A percentile compares a stretch with the other conserved stretches of the same genome.
These are phyloP conservation scores for Onchidella celtica DNA, from an alignment of 2,888 invertebrate genomes.

Conservation along the genomic window DNA sequence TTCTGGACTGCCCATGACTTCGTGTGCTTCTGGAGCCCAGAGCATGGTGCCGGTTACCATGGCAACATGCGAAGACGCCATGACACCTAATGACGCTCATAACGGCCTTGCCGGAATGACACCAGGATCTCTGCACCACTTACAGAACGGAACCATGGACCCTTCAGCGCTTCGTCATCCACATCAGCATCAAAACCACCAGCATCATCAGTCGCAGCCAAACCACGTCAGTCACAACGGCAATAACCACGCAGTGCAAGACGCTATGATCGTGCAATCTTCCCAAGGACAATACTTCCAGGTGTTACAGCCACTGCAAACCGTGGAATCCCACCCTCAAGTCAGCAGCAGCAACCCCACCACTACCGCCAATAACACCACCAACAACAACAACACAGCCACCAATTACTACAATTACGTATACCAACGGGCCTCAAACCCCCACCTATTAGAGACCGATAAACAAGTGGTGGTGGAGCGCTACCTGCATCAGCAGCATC, in stretches of 20 bases:
- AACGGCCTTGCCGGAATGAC: neutral
- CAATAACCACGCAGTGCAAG: slow-evolving; percentile 54
- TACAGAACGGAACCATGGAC: neutral
- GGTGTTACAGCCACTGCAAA: slow-evolving; percentile 55
- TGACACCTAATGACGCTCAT: slow-evolving; percentile 2
- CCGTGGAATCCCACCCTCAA: slow-evolving; percentile 15
- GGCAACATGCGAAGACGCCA: slow-evolving; percentile 24
- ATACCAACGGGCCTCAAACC: neutral
- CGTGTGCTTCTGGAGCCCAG: neutral
- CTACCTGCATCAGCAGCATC: slow-evolving; percentile 66
- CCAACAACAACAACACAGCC: slow-evolving; percentile 10
- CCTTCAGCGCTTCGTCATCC: neutral
- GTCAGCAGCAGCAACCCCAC: slow-evolving; percentile 22
- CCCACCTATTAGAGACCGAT: slow-evolving; percentile 26
- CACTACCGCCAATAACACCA: neutral
- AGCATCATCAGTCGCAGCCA: slow-evolving; percentile 15
- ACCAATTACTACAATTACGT: slow-evolving; percentile 28
- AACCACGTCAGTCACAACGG: neutral
- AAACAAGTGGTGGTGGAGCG: slow-evolving; percentile 60
- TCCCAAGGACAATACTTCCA: slow-evolving; percentile 89
- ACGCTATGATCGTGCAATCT: slow-evolving; percentile 88
- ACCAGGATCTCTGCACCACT: slow-evolving; percentile 3
- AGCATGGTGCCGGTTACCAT: slow-evolving; percentile 20
- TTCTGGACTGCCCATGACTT: slow-evolving; percentile 27
- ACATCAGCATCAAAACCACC: neutral